Percentiles rank a stretch among this genome's conserved stretches.
Conservation (phyloP, 2,888 invertebrate species). For the Sturmia bella region DNA sequence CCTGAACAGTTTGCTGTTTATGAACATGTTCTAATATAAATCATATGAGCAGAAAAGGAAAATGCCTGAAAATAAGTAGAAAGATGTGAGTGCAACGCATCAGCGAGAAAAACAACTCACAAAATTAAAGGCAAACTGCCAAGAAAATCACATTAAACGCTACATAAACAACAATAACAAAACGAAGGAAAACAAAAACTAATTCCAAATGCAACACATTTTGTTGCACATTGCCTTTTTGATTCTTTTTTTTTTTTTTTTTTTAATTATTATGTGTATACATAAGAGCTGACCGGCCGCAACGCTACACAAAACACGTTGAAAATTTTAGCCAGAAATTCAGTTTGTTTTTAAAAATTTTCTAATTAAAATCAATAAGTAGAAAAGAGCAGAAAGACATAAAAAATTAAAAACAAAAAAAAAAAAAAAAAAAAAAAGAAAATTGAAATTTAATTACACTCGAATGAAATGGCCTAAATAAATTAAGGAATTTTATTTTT, state of each 20-base stretch:
- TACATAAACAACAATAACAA: conserved; percentile 57
- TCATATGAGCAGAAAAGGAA: conserved; percentile 36
- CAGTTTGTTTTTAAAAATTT: conserved; percentile 36
- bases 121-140: conserved; percentile 63
- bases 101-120: conserved; percentile 48
- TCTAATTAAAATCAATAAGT: conserved; percentile 60
- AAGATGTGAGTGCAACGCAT: conserved; percentile 56
- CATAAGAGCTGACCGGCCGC: conserved; percentile 29
- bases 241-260: not conserved
- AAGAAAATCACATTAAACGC: conserved; percentile 61
- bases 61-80: conserved; percentile 24
- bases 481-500: conserved; percentile 52
- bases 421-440: conserved; percentile 5
- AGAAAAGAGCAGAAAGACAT: not conserved
- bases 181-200: conserved; percentile 33
- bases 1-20: conserved; percentile 54
- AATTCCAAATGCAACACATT: conserved; percentile 58
- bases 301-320: conserved; percentile 4
- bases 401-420: too few species aligned
- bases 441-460: conserved; percentile 52
- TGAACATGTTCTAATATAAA: conserved; percentile 59
- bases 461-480: conserved; percentile 63
- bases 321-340: conserved; percentile 15
- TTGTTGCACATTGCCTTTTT: conserved; percentile 45
- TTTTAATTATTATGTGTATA: conserved; percentile 18